Percentiles rank a stretch among this genome's conserved stretches.
Evolutionary conservation across 2,797 vertebrate genomes (phyloP).

Genomic region (Rhynchotus rufescens): DNA sequence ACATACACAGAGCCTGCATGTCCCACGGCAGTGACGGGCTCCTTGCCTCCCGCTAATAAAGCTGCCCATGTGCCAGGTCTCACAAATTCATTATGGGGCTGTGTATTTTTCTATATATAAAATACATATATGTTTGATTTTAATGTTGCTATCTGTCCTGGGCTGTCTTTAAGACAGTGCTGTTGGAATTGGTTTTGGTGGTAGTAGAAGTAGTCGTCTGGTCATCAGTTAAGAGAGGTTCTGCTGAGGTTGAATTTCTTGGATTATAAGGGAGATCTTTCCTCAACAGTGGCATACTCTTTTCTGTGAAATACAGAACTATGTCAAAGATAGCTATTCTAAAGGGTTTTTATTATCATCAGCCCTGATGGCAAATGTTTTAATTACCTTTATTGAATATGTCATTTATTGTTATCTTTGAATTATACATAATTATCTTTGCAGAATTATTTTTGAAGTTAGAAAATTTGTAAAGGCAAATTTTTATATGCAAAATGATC

Average conservation of each 20-base stretch:
- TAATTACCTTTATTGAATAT: neutral
- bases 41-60: neutral
- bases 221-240: neutral
- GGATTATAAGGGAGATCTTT: neutral
- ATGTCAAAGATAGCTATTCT: neutral
- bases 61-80: neutral
- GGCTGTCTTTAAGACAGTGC: neutral
- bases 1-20: rapidly evolving
- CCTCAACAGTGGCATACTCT: neutral
- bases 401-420: conserved; percentile 8
- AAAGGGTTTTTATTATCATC: conserved; percentile 12
- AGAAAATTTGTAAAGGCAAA: neutral
- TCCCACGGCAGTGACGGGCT: neutral
- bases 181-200: neutral
- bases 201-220: neutral
- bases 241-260: neutral
- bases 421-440: neutral
- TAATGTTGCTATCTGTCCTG: neutral
- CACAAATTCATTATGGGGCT: rapidly evolving
- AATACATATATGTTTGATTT: neutral
- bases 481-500: conserved; percentile 19
- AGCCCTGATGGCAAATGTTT: neutral
- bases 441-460: too few species aligned
- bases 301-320: neutral
- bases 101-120: neutral